Conservation (phyloP, 2,888 invertebrate genomes). For the Catocala fraxini region DNA sequence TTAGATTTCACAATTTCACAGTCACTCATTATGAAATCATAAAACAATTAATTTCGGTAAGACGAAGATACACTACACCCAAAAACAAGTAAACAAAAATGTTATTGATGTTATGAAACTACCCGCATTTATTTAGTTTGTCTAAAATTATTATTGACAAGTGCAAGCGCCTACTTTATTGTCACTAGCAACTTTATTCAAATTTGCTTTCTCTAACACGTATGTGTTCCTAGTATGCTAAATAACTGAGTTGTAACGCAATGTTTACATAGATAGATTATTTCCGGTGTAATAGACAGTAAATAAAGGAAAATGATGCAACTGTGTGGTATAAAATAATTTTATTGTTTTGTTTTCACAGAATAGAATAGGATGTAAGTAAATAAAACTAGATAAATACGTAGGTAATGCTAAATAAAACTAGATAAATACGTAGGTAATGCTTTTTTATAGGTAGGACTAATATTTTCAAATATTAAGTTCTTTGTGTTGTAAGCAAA, state of each 20-base stretch:
- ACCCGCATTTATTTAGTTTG: conserved; percentile 7
- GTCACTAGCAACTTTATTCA: conserved; percentile 4
- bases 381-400: conserved; percentile 17
- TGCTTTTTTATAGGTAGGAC: too few relatives aligned
- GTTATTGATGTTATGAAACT: conserved; percentile 16
- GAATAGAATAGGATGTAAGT: conserved; percentile 6
- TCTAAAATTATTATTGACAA: conserved; percentile 2
- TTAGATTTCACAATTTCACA: conserved; percentile 16
- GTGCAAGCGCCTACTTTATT: conserved; percentile 14
- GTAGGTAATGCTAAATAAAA: conserved; percentile 2
- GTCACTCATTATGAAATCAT: background rate
- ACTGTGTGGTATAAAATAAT: conserved; percentile 1
- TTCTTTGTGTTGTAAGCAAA: too few relatives aligned
- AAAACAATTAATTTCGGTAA: conserved; percentile 9
- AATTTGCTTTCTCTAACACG: conserved; percentile 1
- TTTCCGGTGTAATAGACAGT: conserved; percentile 10
- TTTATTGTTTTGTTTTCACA: conserved; percentile 1
- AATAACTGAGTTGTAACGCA: conserved; percentile 3
- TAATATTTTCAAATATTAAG: too few relatives aligned
- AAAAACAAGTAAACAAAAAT: conserved; percentile 12
- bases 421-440: too few relatives aligned
- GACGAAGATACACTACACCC: conserved; percentile 9
- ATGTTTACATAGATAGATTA: conserved; percentile 3
- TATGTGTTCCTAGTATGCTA: conserved; percentile 1
- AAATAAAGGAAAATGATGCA: conserved; percentile 5